These are phyloP conservation scores for Formica exsecta DNA, from an alignment of 1,140 invertebrate genomes.

Conservation along the genomic window DNA sequence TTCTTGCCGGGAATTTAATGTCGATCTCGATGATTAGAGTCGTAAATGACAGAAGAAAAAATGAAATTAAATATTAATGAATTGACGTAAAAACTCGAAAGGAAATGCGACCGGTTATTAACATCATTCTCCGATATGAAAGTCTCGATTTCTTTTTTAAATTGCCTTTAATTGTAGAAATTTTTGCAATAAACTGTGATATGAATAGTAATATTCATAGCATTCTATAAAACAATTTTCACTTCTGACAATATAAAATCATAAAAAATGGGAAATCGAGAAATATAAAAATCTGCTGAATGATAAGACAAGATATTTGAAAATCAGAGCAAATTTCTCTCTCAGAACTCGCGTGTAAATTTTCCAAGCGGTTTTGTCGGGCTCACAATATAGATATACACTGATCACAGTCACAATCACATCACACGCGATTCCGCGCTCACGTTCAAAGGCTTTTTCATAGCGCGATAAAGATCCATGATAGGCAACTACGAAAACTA, in stretches of 20 bases:
- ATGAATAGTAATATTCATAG: not conserved
- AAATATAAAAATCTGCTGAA: not conserved
- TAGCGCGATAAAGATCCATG: not conserved
- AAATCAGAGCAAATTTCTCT: not conserved
- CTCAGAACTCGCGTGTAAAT: not conserved
- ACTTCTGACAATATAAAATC: not conserved
- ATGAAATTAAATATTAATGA: slow-evolving; percentile 8
- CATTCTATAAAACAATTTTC: not conserved
- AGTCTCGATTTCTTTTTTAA: not conserved
- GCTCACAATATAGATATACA: slow-evolving; percentile 38
- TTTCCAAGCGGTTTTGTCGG: not conserved
- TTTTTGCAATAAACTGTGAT: not conserved
- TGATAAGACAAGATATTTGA: not conserved
- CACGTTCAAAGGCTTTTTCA: not conserved
- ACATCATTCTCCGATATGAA: not conserved
- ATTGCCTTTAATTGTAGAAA: not conserved
- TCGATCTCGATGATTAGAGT: not conserved
- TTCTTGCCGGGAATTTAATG: not conserved
- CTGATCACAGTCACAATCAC: slow-evolving; percentile 72
- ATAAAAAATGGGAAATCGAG: not conserved
- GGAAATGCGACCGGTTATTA: not conserved
- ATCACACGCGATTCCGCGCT: slow-evolving; percentile 67
- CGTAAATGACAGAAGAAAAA: not conserved
- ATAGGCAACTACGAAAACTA: not conserved
- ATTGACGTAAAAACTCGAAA: not conserved